Base-by-base conservation (phyloP, 2,888 invertebrate species). In the Parnassius glacialis region DNA sequence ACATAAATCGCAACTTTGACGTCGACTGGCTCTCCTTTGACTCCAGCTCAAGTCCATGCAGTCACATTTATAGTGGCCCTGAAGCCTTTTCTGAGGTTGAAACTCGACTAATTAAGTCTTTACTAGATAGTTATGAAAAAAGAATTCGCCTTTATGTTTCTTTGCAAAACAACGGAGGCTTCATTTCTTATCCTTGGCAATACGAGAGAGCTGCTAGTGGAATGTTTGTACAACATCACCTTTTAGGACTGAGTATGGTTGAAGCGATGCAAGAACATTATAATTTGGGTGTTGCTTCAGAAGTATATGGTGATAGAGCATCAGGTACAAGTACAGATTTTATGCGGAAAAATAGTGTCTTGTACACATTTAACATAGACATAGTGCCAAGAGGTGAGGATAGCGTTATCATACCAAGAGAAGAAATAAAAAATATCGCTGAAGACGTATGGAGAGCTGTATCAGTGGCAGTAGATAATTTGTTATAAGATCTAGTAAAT, bases 1-100 rank as follows among this genome's bases (percentile, higher is more conserved):
- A 97, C 79, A 92, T 94, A 3, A 96, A 96, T 76, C 87, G 96
- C 3, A 97, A 97, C 79, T 96, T 95, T 70, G 94, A 93, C 58
- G 92, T 93, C 64, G 92, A 94, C 65, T 96, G 96, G 96, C 93
- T 90, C 80, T 86, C 84, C 80, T 92, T 82, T 58, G 95, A 93
- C 57, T 90, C 93, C 3, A 93, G 93, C 61, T 79, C 79, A 1
- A 88, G 92, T 59, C 93, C 93, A 9, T 96, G 96, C 77, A 83
- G 88, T 10, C 93, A 94, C 2, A 90, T 92, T 0, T 96, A 90
- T 76, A 93, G 92, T 12, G 96, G 96, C 0, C 75, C 83, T 0
- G 72, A 74, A 11, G 77, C 94, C 0, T 94, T 94, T 76, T 95
- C 95, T 0, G 95, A 95, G 81, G 87, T 92, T 0, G 96, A 96